Percentiles rank a stretch among this genome's conserved stretches.
phyloP scores from a whole-genome alignment of 2,888 invertebrate species.

The Polymixis lichenea region DNA sequence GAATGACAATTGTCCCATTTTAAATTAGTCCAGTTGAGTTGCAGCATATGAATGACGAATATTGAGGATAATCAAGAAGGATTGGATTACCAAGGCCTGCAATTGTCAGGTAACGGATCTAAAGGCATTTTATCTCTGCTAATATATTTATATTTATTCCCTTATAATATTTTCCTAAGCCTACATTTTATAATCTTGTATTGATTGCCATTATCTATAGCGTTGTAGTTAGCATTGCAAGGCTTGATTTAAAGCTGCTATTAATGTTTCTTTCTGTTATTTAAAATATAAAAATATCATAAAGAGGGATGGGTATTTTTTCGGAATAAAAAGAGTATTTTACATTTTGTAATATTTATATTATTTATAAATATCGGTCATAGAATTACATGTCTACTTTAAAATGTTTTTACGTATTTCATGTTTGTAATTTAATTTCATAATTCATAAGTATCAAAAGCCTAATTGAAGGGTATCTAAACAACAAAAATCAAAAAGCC shows the following conservation, averaged over 20 bases:
- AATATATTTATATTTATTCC: slow-evolving; percentile 15
- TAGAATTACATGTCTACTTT: slow-evolving; percentile 59
- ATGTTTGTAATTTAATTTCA: slow-evolving; percentile 62
- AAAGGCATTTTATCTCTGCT: not conserved
- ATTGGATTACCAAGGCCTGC: slow-evolving; percentile 7
- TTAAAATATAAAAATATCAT: not conserved
- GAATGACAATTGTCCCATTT: not conserved
- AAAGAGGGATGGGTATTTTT: slow-evolving; percentile 5
- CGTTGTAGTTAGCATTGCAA: not conserved
- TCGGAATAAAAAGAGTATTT: slow-evolving; percentile 37
- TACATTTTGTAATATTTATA: slow-evolving; percentile 50
- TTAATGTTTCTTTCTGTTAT: not conserved
- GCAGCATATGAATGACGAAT: not conserved
- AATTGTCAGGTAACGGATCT: slow-evolving; percentile 1
- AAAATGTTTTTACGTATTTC: slow-evolving; percentile 61
- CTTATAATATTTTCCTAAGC: not conserved
- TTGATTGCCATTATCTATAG: not conserved
- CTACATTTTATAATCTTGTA: not conserved
- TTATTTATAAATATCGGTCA: slow-evolving; percentile 60
- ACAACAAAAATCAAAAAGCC: slow-evolving; percentile 71
- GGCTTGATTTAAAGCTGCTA: not conserved
- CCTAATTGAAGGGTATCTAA: slow-evolving; percentile 35
- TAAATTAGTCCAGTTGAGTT: slow-evolving; percentile 10
- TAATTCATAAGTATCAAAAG: slow-evolving; percentile 57
- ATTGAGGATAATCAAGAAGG: slow-evolving; percentile 9